Evolutionary conservation across 2,113 vertebrate species (phyloP).

Genomic region (Spea multiplicata): DNA sequence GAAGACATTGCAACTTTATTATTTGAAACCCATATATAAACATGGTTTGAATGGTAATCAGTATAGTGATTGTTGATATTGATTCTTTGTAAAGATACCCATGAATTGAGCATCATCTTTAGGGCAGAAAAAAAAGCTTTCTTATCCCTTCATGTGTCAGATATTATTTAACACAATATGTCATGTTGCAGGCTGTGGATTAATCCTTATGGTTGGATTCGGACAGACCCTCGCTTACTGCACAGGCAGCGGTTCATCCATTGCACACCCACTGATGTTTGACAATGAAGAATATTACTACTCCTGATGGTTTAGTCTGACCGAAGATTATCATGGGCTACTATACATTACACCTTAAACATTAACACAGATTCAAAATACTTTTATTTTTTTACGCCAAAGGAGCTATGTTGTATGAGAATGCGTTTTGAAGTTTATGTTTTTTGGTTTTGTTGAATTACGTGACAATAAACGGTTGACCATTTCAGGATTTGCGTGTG

Average conservation of each 20-base stretch:
- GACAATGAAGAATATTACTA: no score
- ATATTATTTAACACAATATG: not conserved
- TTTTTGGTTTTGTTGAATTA: no score
- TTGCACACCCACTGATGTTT: not conserved
- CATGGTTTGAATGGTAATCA: not conserved
- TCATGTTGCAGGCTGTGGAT: conserved; percentile 59
- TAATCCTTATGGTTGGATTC: conserved; percentile 72
- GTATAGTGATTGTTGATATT: not conserved
- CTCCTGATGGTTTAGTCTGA: no score
- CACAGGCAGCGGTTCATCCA: conserved; percentile 1
- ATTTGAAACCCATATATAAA: not conserved
- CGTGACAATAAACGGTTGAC: no score
- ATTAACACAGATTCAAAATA: no score
- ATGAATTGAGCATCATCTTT: not conserved
- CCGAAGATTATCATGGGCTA: no score
- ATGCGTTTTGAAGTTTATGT: no score
- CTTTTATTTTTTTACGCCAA: no score
- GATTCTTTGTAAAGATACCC: not conserved
- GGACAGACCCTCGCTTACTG: conserved; percentile 71
- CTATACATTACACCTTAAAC: no score
- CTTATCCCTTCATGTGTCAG: not conserved
- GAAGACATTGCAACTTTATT: not conserved
- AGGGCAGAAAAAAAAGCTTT: not conserved
- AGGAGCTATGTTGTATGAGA: no score
- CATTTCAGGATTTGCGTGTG: no score